Base-by-base conservation (phyloP, 2,113 vertebrate species). In the Sturnira hondurensis region DNA sequence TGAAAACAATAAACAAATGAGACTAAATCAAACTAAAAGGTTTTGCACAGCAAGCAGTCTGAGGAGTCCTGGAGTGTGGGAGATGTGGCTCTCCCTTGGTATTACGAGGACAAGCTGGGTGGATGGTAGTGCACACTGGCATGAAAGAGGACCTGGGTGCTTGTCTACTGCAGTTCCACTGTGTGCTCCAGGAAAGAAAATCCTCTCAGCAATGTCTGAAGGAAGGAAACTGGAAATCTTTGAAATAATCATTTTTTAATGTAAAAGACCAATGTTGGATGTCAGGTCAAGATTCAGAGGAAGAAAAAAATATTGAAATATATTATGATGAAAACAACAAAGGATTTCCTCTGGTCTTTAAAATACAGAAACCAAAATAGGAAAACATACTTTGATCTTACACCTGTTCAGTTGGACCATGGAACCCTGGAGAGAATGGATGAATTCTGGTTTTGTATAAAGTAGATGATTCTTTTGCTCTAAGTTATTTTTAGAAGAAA, bases 221-320 rank as follows among this genome's bases (percentile, higher is more conserved):
- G 96, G 99, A 99, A 98, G 99, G 99, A 41, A 97, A 99, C 96
- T 99, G 99, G 98, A 99, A 94, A 98, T 98, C 98, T 76, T 97
- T 99, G 88, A 99, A 99, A 78, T 97, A 99, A 3, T 98, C 99
- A 0, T 99, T 99, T 98, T 99, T 99, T 98, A 99, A 65, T 99
- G 99, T 98, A 99, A 99, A 98, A 98, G 99, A 90, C 99, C 99
- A 9, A 99, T 99, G 99, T 94, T 99, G 98, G 99, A 99, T 97
- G 93, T 98, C 86, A 98, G 99, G 96, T 98, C 99, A 94, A 98
- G 99, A 97, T 99, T 99, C 98, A 98, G 99, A 98, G 99, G 99
- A 98, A 98, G 98, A 97, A 99, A 99, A 94, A 99, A 99, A 96
- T 99, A 99, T 97, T 99, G 97, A 98, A 47, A 38, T 43, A 8